phyloP scores from a whole-genome alignment of 2,113 vertebrate genomes.

The Phoxinus phoxinus region DNA sequence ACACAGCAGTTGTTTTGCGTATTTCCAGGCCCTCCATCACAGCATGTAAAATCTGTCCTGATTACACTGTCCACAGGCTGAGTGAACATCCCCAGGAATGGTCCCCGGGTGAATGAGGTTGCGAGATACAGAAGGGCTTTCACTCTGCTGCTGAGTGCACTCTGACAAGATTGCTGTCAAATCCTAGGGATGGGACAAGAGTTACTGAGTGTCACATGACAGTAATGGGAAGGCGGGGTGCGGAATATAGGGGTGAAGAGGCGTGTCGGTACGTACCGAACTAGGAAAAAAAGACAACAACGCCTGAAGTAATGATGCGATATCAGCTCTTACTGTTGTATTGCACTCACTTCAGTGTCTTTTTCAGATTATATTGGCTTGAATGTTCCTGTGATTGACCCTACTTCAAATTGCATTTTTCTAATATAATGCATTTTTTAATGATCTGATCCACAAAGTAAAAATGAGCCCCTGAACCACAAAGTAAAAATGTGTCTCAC shows the following conservation, averaged over 20 bases:
- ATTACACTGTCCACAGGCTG: constrained; percentile 32
- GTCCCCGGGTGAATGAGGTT: constrained; percentile 36
- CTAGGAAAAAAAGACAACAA: neutral
- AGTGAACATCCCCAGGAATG: neutral
- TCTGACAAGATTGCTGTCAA: constrained; percentile 36
- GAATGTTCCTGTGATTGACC: neutral
- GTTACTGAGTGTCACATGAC: constrained; percentile 29
- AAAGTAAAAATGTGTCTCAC: neutral
- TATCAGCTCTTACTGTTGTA: neutral
- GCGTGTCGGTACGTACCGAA: neutral
- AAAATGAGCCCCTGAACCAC: neutral
- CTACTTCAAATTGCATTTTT: neutral
- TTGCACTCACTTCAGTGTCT: neutral
- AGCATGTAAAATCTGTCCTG: constrained; percentile 30
- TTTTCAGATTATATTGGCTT: neutral
- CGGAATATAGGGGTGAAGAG: constrained; percentile 10
- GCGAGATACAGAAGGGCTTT: constrained; percentile 29
- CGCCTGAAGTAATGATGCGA: neutral
- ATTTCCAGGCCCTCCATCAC: constrained; percentile 19
- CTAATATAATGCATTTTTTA: neutral
- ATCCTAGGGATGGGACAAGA: constrained; percentile 27
- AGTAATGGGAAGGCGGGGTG: constrained; percentile 6
- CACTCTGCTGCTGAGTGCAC: constrained; percentile 23
- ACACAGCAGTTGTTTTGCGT: constrained; percentile 19
- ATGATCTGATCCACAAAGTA: neutral